Evolutionary conservation across 2,113 vertebrate genomes (phyloP).

Genomic region (Pelvicachromis taeniatus): DNA sequence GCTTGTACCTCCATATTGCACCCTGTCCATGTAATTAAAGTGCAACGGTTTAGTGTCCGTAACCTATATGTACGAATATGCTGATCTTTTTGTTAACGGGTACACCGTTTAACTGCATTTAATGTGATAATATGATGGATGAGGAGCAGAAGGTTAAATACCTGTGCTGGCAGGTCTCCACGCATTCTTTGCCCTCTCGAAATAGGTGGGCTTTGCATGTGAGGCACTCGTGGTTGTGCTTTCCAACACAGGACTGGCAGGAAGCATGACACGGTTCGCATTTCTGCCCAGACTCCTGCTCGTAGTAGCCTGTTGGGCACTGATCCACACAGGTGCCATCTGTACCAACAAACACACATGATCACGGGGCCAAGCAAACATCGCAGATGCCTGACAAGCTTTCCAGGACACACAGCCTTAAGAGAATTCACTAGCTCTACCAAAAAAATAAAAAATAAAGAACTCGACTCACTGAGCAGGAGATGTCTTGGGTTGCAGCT

Average conservation of each 20-base stretch:
- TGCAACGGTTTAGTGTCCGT: neutral
- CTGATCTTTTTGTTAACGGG: constrained; percentile 19
- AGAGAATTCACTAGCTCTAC: neutral
- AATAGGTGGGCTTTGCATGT: constrained; percentile 78
- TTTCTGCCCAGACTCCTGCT: constrained; percentile 54
- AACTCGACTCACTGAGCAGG: constrained; percentile 81
- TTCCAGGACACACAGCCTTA: neutral
- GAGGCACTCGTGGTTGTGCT: constrained; percentile 78
- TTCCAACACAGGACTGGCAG: constrained; percentile 80
- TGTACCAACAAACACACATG: constrained; percentile 52
- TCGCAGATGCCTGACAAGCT: neutral
- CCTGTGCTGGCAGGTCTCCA: constrained; percentile 81
- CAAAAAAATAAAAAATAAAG: neutral
- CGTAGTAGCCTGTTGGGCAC: constrained; percentile 80
- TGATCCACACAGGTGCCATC: constrained; percentile 78
- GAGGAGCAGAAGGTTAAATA: constrained; percentile 54
- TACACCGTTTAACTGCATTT: neutral
- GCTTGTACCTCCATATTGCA: neutral
- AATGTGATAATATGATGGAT: constrained; percentile 21
- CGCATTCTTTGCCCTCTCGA: constrained; percentile 78
- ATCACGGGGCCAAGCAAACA: neutral
- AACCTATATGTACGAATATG: neutral
- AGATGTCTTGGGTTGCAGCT: constrained; percentile 74
- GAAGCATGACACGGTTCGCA: constrained; percentile 80
- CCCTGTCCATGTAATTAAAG: neutral